Conservation (phyloP, 2,797 vertebrate species). For the Danio kyathit region DNA sequence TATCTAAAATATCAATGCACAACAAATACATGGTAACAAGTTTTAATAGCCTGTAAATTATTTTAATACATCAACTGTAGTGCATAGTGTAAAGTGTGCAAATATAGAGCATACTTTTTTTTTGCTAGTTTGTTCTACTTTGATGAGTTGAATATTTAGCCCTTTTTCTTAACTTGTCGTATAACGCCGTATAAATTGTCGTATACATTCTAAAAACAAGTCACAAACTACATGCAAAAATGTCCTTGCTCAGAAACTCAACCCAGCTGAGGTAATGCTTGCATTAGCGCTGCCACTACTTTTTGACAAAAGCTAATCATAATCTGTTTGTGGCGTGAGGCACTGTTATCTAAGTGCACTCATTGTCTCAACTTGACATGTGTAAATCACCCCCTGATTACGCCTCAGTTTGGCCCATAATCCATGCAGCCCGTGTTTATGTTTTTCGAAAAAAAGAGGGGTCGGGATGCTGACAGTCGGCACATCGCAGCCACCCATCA, state of each 20-base stretch:
- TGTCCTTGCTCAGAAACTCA: constrained; percentile 62
- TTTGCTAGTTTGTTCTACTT: not conserved
- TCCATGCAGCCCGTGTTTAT: constrained; percentile 77
- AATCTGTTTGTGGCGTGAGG: constrained; percentile 75
- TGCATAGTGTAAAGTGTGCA: no score
- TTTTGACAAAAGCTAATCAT: constrained; percentile 77
- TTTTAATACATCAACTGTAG: not conserved
- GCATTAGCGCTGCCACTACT: constrained; percentile 63
- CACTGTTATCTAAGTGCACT: constrained; percentile 72
- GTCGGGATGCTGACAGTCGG: constrained; percentile 72
- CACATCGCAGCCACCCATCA: constrained; percentile 60
- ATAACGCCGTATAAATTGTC: no score
- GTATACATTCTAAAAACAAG: no score
- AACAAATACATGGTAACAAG: not conserved
- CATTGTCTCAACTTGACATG: constrained; percentile 74
- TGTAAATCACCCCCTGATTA: constrained; percentile 81
- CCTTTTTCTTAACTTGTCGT: not conserved
- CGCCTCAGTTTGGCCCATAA: constrained; percentile 76
- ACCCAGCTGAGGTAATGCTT: constrained; percentile 67
- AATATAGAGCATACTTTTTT: no score
- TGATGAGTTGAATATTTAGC: not conserved
- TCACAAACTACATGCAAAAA: constrained; percentile 62
- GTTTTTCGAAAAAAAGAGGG: constrained; percentile 75
- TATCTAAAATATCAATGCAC: not conserved
- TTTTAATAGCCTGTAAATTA: not conserved